Conservation (phyloP, 2,113 vertebrate species). For the Pyxicephalus adspersus region DNA sequence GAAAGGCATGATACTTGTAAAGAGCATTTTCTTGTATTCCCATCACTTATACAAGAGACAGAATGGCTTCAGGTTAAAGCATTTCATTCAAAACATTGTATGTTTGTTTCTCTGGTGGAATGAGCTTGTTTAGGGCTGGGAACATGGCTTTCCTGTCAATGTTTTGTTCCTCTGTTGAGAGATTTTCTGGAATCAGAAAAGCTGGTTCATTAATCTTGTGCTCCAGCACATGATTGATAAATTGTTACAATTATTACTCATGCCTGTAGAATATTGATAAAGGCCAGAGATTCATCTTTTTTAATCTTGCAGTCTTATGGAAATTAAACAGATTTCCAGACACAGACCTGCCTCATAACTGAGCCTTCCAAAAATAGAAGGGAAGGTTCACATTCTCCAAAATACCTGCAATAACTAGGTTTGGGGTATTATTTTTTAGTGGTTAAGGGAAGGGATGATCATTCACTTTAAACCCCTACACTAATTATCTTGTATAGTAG, state of each 20-base stretch:
- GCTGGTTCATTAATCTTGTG: background rate
- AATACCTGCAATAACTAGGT: too few species aligned
- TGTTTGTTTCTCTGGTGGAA: slow-evolving; percentile 1
- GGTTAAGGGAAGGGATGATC: too few species aligned
- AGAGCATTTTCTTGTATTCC: too few species aligned
- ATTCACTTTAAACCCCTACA: too few species aligned
- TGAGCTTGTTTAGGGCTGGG: background rate
- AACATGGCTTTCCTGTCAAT: background rate
- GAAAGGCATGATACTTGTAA: too few species aligned
- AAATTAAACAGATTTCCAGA: background rate
- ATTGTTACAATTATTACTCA: background rate
- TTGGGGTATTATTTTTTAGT: too few species aligned
- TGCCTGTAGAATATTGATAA: background rate
- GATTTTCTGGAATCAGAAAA: background rate
- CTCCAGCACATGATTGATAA: background rate
- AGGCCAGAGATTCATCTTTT: background rate
- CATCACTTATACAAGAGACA: too few species aligned
- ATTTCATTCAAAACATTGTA: background rate
- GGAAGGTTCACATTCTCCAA: too few species aligned
- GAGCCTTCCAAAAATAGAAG: too few species aligned
- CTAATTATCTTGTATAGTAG: too few species aligned
- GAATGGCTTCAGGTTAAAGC: too few species aligned
- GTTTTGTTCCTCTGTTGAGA: background rate
- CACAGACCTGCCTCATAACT: background rate
- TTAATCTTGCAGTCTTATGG: background rate